Base-by-base conservation (phyloP, 1,140 invertebrate genomes). In the Zeugodacus cucurbitae region DNA sequence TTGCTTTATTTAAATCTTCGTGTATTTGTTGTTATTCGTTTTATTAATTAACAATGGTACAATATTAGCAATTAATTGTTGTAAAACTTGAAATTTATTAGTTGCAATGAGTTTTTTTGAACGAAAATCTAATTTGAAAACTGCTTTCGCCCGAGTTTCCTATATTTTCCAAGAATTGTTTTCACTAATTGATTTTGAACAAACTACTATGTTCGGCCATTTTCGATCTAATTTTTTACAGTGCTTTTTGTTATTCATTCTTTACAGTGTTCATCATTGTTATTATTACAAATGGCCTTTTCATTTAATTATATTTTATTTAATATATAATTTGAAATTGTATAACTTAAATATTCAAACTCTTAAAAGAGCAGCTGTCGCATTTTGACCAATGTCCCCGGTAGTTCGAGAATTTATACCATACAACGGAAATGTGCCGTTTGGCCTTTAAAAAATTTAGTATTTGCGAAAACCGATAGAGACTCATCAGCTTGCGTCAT, bases 161-260 rank as follows among this genome's bases (percentile, higher is more conserved):
- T 87, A 87, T 87, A 59, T 87, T 87, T 87, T 58, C 54, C 59
- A 87, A 64, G 57, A 87, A 87, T 59, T 87, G 59, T 87, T 62
- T 87, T 87, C 59, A 59, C 54, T 59, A 59, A 87, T 82, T 82
- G 74, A 82, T 59, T 87, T 87, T 22, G n/a, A 59, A n/a, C 59
- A 32, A 87, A 26, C 59, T 59, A 62, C 86, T 87, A 64, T 26
- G 86, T 87, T 87, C 37, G 4, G 14, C 6, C 67, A 67, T 41
- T 22, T 74, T 22, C 6, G n/a, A 41, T 54, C 1, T 1, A 26
- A 26, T 17, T 29, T 26, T 62, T 26, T 62, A 62, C 58, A 62
- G 58, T 62, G 22, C 5, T 62, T 62, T 62, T 62, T 4, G 10
- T 26, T 62, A 62, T 62, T 26, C 3, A 26, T 62, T 62, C 58